phyloP scores from a whole-genome alignment of 2,888 invertebrate species.

The Napeogenes inachia region DNA sequence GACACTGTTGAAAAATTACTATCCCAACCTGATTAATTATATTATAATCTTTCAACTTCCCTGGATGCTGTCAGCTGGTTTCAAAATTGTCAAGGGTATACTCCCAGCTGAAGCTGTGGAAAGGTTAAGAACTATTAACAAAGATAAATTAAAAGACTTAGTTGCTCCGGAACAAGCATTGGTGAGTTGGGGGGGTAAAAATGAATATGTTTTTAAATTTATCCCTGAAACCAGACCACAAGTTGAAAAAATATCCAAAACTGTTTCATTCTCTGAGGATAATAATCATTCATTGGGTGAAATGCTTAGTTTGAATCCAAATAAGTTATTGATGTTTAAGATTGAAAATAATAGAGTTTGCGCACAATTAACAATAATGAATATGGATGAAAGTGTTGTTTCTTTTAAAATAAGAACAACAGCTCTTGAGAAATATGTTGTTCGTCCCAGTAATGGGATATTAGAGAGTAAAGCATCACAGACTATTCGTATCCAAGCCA shows the following conservation, averaged over 20 bases:
- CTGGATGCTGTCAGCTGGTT: constrained; percentile 91
- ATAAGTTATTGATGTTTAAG: constrained; percentile 80
- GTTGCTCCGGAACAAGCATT: constrained; percentile 84
- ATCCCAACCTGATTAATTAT: constrained; percentile 88
- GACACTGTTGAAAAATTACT: constrained; percentile 87
- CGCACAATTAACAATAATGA: constrained; percentile 79
- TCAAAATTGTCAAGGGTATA: constrained; percentile 89
- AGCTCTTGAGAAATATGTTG: constrained; percentile 92
- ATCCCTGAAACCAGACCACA: constrained; percentile 69
- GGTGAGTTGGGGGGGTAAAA: constrained; percentile 85
- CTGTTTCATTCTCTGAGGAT: constrained; percentile 28
- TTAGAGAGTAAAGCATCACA: constrained; percentile 78
- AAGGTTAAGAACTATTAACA: constrained; percentile 87
- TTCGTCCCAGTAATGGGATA: constrained; percentile 87
- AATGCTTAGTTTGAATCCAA: constrained; percentile 75
- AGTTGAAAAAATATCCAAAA: constrained; percentile 27
- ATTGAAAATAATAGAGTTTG: constrained; percentile 78
- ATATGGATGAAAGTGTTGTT: constrained; percentile 65
- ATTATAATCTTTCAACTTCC: constrained; percentile 92
- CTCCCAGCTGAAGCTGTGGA: constrained; percentile 89
- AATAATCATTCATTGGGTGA: constrained; percentile 44
- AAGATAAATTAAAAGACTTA: constrained; percentile 82
- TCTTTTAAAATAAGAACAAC: constrained; percentile 90
- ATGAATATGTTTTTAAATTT: constrained; percentile 82
- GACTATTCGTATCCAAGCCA: constrained; percentile 81